Base-by-base conservation (phyloP, 2,113 vertebrate species). In the Leptosomus discolor region DNA sequence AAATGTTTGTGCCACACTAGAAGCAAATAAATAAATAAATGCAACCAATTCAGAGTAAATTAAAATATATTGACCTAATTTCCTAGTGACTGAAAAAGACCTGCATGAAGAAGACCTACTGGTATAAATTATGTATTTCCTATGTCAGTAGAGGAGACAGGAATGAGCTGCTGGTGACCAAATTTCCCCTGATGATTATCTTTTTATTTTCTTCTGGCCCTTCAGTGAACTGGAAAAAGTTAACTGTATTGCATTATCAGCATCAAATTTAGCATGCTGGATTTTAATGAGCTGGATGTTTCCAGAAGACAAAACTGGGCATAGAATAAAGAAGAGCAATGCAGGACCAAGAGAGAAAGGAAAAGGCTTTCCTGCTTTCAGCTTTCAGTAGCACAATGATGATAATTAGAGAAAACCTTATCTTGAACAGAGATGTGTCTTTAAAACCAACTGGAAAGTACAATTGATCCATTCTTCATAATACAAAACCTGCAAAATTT, bases 51-150 rank as follows among this genome's bases (percentile, higher is more conserved):
- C 34, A 87, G 37, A 71, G 50, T 61, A 88, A 94, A 92, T 90
- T 27, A 92, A 97, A 97, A 92, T 16, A 37, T 83, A 96, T 68
- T 95, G 96, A 92, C 91, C 83, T 96, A 65, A 94, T 97, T 97
- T 96, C 50, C 56, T 56, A 79, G 41, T 5, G 3, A 51, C 54
- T 75, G 43, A 58, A 92, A 90, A 70, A 91, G 64, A n/a, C n/a
- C 32, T 88, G 13, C 43, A 57, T 29, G 53, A 85, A 95, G 74
- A 91, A 82, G 85, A 80, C 11, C 19, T 93, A 30, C 54, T 88
- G 15, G 17, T 46, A 84, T 92, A 88, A 95, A 95, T 96, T 92
- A 91, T 88, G 27, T 58, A 92, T 94, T 94, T 94, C 81, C 17
- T 90, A 2, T 46, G 58, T 69, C 45, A 87, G 57, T 9, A 64